Evolutionary conservation across 2,797 vertebrate species (phyloP).

Genomic region (Echeneis naucrates): DNA sequence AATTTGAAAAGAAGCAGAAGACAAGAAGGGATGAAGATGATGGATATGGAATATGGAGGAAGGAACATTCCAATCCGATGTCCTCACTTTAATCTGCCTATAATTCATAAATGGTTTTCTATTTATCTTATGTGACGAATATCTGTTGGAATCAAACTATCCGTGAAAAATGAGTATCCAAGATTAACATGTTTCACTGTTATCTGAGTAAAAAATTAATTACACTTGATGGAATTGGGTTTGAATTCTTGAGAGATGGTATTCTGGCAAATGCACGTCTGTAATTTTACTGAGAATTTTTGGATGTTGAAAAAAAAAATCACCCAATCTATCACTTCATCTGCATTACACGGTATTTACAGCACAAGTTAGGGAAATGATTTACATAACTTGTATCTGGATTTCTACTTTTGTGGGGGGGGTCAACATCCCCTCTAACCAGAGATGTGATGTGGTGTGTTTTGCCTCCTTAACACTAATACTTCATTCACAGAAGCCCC

Average conservation of each 20-base stretch:
- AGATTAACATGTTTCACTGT: background rate
- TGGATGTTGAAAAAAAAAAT: background rate
- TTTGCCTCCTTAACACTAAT: background rate
- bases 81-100: conserved; percentile 21
- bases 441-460: background rate
- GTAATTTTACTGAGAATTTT: conserved; percentile 2
- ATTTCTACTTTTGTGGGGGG: too few relatives aligned
- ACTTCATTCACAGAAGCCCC: background rate
- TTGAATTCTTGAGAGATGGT: conserved; percentile 37
- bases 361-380: background rate
- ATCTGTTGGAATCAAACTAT: conserved; percentile 24
- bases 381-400: background rate
- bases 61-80: conserved; percentile 31
- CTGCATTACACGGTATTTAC: background rate
- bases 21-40: background rate
- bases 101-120: conserved; percentile 39
- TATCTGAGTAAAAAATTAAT: conserved; percentile 29
- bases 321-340: background rate
- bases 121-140: conserved; percentile 27
- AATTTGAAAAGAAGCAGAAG: background rate
- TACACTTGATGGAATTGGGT: conserved; percentile 12
- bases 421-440: too few relatives aligned
- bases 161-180: conserved; percentile 4
- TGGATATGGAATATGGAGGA: background rate
- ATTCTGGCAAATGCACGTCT: conserved; percentile 17